Percentiles rank a stretch among this genome's conserved stretches.
These are phyloP conservation scores for Deilephila elpenor DNA, from an alignment of 2,888 invertebrate genomes.

Conservation along the genomic window DNA sequence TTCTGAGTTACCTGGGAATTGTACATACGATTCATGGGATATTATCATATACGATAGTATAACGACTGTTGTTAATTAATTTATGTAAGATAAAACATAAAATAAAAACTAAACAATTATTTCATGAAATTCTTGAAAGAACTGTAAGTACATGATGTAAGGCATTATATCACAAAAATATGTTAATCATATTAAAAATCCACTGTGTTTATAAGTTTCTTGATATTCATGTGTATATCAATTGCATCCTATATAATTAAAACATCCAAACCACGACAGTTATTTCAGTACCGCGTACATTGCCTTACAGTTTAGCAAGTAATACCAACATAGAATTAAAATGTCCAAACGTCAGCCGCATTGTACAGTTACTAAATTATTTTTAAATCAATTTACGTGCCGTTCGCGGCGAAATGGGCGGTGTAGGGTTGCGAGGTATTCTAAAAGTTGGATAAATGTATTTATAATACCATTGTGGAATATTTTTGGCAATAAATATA, in stretches of 20 bases:
- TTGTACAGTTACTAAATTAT: slow-evolving; percentile 21
- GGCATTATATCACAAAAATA: too few species aligned
- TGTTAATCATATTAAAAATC: too few species aligned
- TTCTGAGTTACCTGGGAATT: too few species aligned
- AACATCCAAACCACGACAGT: background rate
- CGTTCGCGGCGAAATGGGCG: slow-evolving; percentile 15
- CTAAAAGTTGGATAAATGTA: background rate
- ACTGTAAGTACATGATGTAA: too few species aligned
- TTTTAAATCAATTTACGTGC: slow-evolving; percentile 13
- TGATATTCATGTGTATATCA: background rate
- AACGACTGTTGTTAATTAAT: too few species aligned
- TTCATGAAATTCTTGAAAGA: too few species aligned
- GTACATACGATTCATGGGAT: too few species aligned
- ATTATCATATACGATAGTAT: too few species aligned
- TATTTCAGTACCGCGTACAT: slow-evolving; percentile 2
- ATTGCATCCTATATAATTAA: background rate
- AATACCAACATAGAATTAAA: slow-evolving; percentile 22
- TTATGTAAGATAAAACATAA: too few species aligned
- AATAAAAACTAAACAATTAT: too few species aligned
- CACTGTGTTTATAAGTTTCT: too few species aligned
- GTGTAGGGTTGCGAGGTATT: background rate
- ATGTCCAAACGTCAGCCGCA: slow-evolving; percentile 16
- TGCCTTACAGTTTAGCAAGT: background rate
- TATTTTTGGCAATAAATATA: too few species aligned
- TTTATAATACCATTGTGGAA: background rate